Evolutionary conservation across 2,888 invertebrate genomes (phyloP), one percentile per base, ranked within the genome.

Genomic region (Tillus elongatus): DNA sequence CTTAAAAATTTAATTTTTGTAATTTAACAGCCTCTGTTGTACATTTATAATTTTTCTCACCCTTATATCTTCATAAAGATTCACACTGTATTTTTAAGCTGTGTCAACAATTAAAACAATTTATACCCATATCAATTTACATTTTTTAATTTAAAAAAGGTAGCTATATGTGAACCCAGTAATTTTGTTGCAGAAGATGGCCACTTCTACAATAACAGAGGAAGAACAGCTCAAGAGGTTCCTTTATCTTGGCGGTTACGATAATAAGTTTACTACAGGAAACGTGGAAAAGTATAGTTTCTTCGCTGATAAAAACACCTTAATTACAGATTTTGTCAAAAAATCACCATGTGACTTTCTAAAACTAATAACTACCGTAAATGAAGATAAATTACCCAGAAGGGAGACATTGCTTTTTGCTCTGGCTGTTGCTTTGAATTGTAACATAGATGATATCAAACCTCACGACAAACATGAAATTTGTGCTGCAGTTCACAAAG

Each of bases 401-500:
- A 43, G 56, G 14, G 44, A 51, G 19, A 48, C 51, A 13, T 11
- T 62, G 11, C 54, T 56, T 33, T 53, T 52, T 38, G 38, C 52
- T n/a, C 36, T 60, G 15, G 55, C 57, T 8, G 35, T 42, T 35
- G 51, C 42, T 30, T 24, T 50, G 19, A 26, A 13, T 32, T 8
- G 4, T 6, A 15, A 4, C 14, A 32, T 6, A 32, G 13, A 15
- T 6, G 9, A 9, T 8, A 8, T 32, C 6, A 8, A 10, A 32
- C 13, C 6, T 8, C 13, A 6, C 9, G 8, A 32, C 13, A 6
- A 4, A 4, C n/a, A 14, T n/a, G 3, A n/a, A 3, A 19, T 4
- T 10, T 4, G 10, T n/a, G n/a, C 3, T 15, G 33, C n/a, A 16
- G 32, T 13, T 74, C 2, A 49, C 63, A 67, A 72, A 51, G 64